Base-by-base conservation (phyloP, 2,888 invertebrate species). In the Osmoderma eremita region DNA sequence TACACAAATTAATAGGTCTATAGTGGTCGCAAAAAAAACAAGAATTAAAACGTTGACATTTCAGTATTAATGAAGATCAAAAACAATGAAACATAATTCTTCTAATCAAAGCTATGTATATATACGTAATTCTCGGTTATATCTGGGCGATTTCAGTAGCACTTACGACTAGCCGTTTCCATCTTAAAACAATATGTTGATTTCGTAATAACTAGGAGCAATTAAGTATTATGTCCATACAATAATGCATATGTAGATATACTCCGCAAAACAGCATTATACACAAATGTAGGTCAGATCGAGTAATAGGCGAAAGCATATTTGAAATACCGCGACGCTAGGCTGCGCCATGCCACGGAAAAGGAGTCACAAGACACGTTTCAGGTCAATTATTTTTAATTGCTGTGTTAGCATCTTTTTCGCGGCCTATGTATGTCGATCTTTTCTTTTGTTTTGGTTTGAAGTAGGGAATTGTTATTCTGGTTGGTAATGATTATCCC, bases 201-300 rank as follows among this genome's bases (percentile, higher is more conserved):
- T 53, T 53, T 53, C 53, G 38, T 53, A 53, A 53, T 53, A n/a
- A n/a, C n/a, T n/a, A n/a, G 38, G 38, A 4, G 18, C 53, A 53
- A 53, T 53, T 53, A 53, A 17, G 53, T 38, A 24, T 38, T 18
- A 51, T 51, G 30, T 15, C 24, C 22, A 22, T 22, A 50, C 22
- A 20, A 20, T n/a, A n/a, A n/a, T 50, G 50, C 50, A 50, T 13
- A 15, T 51, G 50, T 30, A 30, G 30, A 30, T 30, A 30, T 30
- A 30, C 30, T 10, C 30, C 8, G 30, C 30, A 5, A 30, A 30
- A 10, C 10, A 30, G 5, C 10, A 30, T 30, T n/a, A n/a, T n/a
- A n/a, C n/a, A n/a, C n/a, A 30, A 30, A 61, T 61, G 30, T 61
- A 61, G 58, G 58, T 61, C 58, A 61, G 30, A 61, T 24, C 58